Evolutionary conservation across 2,888 invertebrate genomes (phyloP), one percentile per base, ranked within the genome.

Genomic region (Orthosia cruda): DNA sequence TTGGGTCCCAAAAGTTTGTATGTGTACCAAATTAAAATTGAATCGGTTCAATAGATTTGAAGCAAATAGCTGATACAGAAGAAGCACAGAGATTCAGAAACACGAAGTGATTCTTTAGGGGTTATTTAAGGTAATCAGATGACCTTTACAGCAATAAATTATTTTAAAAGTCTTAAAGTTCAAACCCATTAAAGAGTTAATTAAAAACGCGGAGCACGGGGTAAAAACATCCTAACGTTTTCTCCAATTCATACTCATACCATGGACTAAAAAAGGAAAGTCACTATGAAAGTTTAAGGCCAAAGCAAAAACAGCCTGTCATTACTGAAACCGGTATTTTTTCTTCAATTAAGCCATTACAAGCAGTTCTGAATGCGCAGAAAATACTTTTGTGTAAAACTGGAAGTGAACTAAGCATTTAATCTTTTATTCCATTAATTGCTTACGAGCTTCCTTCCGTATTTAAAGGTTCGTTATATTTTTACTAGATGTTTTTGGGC

Each of bases 261-360:
- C 23, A 47, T 32, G 9, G 12, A 54, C 16, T 62, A 47, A 59
- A 80, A 76, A 62, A 26, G 52, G 40, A 71, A 72, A 80, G 70
- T 86, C 83, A 83, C 63, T 54, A 64, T 57, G 59, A 57, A 77
- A 62, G 71, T 79, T 57, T 70, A 71, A 87, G 77, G 77, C 13
- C 61, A 66, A 66, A 47, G 55, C 62, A 23, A 63, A 77, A 86
- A 73, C 40, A 65, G 58, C 52, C 4, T 58, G 74, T 83, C 86
- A 85, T 85, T 79, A 74, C 71, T 71, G 57, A 87, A 67, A 74
- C 57, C 59, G 55, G 55, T 47, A 61, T 82, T 83, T 85, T 87
- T 87, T 77, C 68, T 72, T 80, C 77, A 86, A 83, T 85, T 87
- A 85, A 79, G 77, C 71, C 81, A 59, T 86, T 85, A 86, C 87